Percentiles rank a stretch among this genome's conserved stretches.
Conservation (phyloP, 2,888 invertebrate genomes). For the Agriopis leucophaearia region DNA sequence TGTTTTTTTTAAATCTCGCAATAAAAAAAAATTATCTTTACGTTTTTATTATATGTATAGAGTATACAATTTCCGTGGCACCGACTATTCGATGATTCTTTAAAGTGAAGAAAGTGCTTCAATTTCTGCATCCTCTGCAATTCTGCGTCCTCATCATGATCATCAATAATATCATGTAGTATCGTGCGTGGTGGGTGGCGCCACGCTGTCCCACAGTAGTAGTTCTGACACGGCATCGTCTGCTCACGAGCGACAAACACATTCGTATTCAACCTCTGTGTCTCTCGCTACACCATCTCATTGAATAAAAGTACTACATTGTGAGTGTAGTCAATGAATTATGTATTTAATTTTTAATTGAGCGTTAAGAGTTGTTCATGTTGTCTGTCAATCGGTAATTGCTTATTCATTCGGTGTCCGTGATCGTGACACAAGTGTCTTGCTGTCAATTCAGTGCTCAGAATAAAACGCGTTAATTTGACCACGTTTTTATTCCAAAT, state of each 20-base stretch:
- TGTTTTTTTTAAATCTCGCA: no score
- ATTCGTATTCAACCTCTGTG: slow-evolving; percentile 72
- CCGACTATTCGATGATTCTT: no score
- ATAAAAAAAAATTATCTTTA: no score
- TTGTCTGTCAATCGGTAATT: slow-evolving; percentile 57
- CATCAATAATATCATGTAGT: not conserved
- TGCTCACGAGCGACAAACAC: slow-evolving; percentile 60
- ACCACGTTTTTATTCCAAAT: slow-evolving; percentile 48
- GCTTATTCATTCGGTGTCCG: slow-evolving; percentile 56
- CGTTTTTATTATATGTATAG: slow-evolving; percentile 62
- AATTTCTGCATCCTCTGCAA: not conserved
- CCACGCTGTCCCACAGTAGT: slow-evolving; percentile 66
- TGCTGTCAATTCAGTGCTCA: slow-evolving; percentile 43
- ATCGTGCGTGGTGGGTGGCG: slow-evolving; percentile 55
- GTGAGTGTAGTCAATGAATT: slow-evolving; percentile 64
- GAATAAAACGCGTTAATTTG: slow-evolving; percentile 47
- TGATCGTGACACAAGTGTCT: slow-evolving; percentile 54
- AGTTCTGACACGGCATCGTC: slow-evolving; percentile 43
- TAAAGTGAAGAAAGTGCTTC: no score
- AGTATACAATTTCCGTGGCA: no score
- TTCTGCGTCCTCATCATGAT: not conserved
- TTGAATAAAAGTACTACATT: slow-evolving; percentile 69
- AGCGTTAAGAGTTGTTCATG: slow-evolving; percentile 59
- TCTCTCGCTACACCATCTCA: slow-evolving; percentile 61
- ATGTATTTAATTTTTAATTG: slow-evolving; percentile 72